Conservation (phyloP, 2,113 vertebrate genomes). For the Cynopterus brachyotis region DNA sequence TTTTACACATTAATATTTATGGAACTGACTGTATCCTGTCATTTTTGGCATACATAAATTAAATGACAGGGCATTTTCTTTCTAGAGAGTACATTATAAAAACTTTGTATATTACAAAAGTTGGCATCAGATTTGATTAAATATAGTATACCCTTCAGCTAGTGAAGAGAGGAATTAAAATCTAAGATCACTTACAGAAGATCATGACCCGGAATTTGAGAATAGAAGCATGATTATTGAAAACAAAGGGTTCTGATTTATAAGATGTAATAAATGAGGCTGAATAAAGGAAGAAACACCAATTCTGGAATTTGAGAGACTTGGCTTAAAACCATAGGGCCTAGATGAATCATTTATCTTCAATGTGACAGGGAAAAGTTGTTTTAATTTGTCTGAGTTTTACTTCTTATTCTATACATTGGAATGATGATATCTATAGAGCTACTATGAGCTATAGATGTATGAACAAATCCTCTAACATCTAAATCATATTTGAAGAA, state of each 20-base stretch:
- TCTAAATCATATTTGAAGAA: neutral
- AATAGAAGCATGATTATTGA: neutral
- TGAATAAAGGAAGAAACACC: neutral
- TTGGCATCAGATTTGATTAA: neutral
- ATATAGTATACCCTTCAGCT: neutral
- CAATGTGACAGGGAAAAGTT: neutral
- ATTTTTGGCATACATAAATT: neutral
- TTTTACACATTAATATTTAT: slow-evolving; percentile 30
- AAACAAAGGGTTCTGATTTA: neutral
- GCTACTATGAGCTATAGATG: neutral
- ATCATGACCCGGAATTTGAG: neutral
- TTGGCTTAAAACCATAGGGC: neutral
- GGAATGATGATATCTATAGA: neutral
- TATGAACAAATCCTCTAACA: neutral
- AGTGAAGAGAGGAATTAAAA: neutral
- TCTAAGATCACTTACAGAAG: neutral
- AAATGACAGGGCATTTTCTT: neutral
- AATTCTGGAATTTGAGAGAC: neutral
- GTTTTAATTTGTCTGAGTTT: neutral
- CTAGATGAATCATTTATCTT: neutral
- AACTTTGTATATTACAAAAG: neutral
- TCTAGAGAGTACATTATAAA: neutral
- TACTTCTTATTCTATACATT: neutral
- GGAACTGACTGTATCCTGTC: neutral
- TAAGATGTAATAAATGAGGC: neutral